phyloP scores from a whole-genome alignment of 1,140 invertebrate genomes.

The Neocloeon triangulifer region DNA sequence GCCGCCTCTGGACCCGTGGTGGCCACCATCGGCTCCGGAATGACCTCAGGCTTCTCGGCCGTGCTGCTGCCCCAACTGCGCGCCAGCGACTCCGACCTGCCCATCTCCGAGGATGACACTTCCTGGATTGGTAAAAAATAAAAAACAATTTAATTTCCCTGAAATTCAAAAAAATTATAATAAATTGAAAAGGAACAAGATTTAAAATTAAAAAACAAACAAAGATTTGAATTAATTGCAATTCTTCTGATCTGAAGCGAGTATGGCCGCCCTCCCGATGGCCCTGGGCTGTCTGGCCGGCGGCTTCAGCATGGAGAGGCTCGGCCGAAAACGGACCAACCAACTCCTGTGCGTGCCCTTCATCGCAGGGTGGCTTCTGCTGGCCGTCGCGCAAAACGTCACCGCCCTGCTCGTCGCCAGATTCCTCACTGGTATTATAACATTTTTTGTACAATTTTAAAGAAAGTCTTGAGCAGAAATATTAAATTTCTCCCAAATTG shows the following conservation, averaged over 20 bases:
- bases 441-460: no score
- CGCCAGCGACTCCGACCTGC: slow-evolving; percentile 16
- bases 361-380: slow-evolving; percentile 38
- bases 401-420: slow-evolving; percentile 32
- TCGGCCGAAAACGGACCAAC: slow-evolving; percentile 36
- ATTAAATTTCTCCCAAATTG: no score
- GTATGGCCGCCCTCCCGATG: slow-evolving; percentile 31
- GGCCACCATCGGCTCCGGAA: slow-evolving; percentile 24
- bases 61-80: slow-evolving; percentile 34
- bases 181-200: no score
- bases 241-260: slow-evolving; percentile 23
- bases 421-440: slow-evolving; percentile 40
- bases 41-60: slow-evolving; percentile 33
- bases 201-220: no score
- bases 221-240: no score
- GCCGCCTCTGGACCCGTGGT: slow-evolving; percentile 27
- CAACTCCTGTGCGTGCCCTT: slow-evolving; percentile 32
- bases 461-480: no score
- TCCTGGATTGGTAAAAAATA: slow-evolving; percentile 44
- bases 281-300: slow-evolving; percentile 29
- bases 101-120: slow-evolving; percentile 20
- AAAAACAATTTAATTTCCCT: no score
- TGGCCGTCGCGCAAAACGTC: slow-evolving; percentile 24
- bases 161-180: no score
- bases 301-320: slow-evolving; percentile 34